phyloP scores from a whole-genome alignment of 2,113 vertebrate genomes.

The Urocitellus parryii region DNA sequence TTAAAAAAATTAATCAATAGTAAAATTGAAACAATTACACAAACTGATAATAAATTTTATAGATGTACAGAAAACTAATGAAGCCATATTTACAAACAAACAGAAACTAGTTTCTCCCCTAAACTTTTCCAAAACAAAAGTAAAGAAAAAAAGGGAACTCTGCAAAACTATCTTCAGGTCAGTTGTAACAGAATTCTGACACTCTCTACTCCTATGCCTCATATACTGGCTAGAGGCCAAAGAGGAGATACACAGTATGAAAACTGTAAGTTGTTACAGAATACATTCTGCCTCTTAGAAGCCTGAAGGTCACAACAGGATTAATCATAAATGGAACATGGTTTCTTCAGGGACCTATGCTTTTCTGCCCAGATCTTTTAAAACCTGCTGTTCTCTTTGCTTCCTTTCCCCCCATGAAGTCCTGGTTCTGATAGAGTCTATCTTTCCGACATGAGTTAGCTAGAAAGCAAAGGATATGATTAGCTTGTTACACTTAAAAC shows the following conservation, averaged over 20 bases:
- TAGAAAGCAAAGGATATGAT: neutral
- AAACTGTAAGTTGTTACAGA: neutral
- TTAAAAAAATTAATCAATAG: constrained; percentile 3
- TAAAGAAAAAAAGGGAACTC: neutral
- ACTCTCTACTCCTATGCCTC: neutral
- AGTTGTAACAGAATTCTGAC: neutral
- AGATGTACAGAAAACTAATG: neutral
- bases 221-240: neutral
- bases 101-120: neutral
- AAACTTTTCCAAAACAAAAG: neutral
- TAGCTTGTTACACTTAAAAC: neutral
- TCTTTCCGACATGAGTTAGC: neutral
- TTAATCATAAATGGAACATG: neutral
- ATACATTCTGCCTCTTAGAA: neutral
- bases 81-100: constrained; percentile 10
- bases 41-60: neutral
- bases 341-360: neutral
- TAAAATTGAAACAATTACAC: neutral
- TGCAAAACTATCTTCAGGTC: neutral
- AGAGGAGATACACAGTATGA: fast-evolving
- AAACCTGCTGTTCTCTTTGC: neutral
- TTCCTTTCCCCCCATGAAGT: neutral
- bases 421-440: neutral
- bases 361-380: neutral
- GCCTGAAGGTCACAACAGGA: neutral